phyloP scores from a whole-genome alignment of 1,140 invertebrate species.

The Lasioglossum albipes region DNA sequence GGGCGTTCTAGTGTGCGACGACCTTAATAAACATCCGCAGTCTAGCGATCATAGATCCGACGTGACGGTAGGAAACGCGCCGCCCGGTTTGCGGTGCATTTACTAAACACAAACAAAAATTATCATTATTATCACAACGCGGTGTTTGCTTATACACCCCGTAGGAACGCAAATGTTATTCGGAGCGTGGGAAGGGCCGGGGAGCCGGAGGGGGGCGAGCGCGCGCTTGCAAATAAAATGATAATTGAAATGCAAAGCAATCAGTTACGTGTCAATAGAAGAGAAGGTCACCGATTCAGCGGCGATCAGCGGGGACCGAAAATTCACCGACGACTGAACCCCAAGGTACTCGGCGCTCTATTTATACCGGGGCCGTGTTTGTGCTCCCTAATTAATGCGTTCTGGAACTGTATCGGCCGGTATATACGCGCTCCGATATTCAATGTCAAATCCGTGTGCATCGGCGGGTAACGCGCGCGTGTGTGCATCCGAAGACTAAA shows the following conservation, averaged over 20 bases:
- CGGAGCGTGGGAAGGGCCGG: too few relatives aligned
- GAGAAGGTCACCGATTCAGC: neutral
- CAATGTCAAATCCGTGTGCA: neutral
- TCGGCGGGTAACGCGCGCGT: too few relatives aligned
- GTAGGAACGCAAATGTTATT: too few relatives aligned
- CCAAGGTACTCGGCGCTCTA: neutral
- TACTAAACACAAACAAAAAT: too few relatives aligned
- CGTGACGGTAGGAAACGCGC: too few relatives aligned
- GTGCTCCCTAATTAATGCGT: neutral
- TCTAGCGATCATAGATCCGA: too few relatives aligned
- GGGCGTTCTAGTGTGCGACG: too few relatives aligned
- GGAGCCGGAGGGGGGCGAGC: too few relatives aligned
- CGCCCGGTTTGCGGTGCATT: too few relatives aligned
- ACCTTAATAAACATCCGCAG: too few relatives aligned
- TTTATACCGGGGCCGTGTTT: neutral
- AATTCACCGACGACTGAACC: neutral
- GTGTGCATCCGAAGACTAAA: neutral
- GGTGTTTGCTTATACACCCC: too few relatives aligned
- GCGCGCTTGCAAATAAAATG: neutral
- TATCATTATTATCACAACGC: too few relatives aligned
- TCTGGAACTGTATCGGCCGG: neutral
- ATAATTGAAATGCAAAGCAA: neutral
- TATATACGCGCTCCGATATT: neutral
- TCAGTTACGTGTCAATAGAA: neutral
- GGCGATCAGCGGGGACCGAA: neutral